Evolutionary conservation across 2,113 vertebrate genomes (phyloP), one percentile per base, ranked within the genome.

Genomic region (Alethe castanea): DNA sequence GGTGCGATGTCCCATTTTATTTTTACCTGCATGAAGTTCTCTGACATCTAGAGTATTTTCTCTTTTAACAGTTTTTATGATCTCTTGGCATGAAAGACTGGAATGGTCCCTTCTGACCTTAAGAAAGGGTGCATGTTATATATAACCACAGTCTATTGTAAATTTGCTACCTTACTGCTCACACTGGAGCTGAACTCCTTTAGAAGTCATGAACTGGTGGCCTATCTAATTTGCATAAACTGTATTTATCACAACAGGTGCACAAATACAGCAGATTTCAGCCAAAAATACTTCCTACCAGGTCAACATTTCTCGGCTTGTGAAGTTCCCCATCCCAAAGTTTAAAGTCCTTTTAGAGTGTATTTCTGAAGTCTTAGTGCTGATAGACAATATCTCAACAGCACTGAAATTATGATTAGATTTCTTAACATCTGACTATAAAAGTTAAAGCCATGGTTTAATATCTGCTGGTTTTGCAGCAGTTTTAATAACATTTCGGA

Each of bases 201-300:
- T 71, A 83, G 65, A 88, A 95, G 90, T 80, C 76, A 69, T 71
- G 80, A 94, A 90, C 92, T 92, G 57, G n/a, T 94, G 94, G 89
- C 95, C 92, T 71, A 84, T 67, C 82, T 92, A 90, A 96, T 96
- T 95, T 96, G 69, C 94, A 88, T 94, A 79, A 92, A 94, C 80
- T 67, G 16, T 84, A 90, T 96, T 95, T 97, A 81, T 94, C 88
- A 93, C 93, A 96, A 82, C 90, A 94, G 86, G 93, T 92, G 82
- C 72, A 94, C 82, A 88, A 94, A 81, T 93, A 66, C 3, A 76
- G 90, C 88, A 90, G 76, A 94, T 71, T 87, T 92, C 79, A 91
- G 80, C 90, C 90, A 93, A 90, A 95, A 92, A 93, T 94, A 89
- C 65, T 89, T 94, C n/a, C 48, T 88, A 71, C 67, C 28, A 90